Base-by-base conservation (phyloP, 2,113 vertebrate genomes). In the Coregonus clupeaformis region DNA sequence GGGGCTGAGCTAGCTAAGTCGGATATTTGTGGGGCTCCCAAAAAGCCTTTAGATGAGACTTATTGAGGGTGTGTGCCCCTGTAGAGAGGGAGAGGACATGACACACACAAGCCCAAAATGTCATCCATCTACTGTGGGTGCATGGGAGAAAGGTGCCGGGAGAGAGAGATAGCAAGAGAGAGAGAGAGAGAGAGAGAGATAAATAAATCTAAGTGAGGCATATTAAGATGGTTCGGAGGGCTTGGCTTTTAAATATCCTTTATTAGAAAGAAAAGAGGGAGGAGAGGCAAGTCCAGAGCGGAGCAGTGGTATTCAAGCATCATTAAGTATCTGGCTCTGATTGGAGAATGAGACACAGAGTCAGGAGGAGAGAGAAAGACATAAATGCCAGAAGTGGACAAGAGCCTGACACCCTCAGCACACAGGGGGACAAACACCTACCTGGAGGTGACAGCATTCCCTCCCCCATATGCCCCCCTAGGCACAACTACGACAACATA, bases 281-380 rank as follows among this genome's bases (percentile, higher is more conserved):
- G n/a, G n/a, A n/a, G n/a, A n/a, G n/a, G n/a, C n/a, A 89, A 90
- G 84, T 89, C 85, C 85, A 68, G 85, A 89, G 47, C 13, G 14
- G n/a, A n/a, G n/a, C n/a, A n/a, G 82, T 92, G 92, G 90, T 91
- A 94, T 93, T 94, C 89, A 93, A 90, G 92, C 91, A 76, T 92
- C 92, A 93, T 93, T 93, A 93, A 93, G 91, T 87, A 85, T 83
- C 86, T 90, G 91, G 88, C 90, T 90, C 77, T 83, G 84, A 82
- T 80, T 75, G 73, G 80, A 83, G 78, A 79, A 78, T 71, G 84
- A 84, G 82, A 70, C 64, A 22, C 9, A 62, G 76, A 52, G 30
- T 59, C 52, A 47, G 32, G 57, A 62, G 69, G 76, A 45, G 75
- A 4, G n/a, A n/a, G n/a, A n/a, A n/a, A n/a, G n/a, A n/a, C n/a